These are phyloP conservation scores for Sycophaga agraensis DNA, from an alignment of 1,140 invertebrate genomes.

Conservation along the genomic window DNA sequence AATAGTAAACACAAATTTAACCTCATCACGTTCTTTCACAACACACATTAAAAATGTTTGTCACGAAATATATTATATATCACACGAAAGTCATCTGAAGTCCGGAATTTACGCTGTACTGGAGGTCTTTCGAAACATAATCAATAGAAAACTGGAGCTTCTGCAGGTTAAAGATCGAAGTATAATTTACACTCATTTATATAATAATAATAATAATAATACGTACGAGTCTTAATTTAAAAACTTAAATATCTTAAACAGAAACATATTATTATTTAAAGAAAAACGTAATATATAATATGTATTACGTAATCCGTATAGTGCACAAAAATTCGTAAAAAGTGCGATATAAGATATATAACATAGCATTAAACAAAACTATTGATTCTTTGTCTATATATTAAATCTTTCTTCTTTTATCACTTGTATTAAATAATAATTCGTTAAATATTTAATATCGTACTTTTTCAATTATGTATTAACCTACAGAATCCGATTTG, in stretches of 20 bases:
- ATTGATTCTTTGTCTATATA: too few relatives aligned
- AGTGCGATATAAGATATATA: neutral
- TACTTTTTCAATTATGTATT: neutral
- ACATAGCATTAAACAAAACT: too few relatives aligned
- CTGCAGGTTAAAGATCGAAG: conserved; percentile 30
- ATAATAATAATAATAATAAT: neutral
- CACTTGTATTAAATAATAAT: neutral
- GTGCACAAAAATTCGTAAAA: neutral
- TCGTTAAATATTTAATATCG: conserved; percentile 5
- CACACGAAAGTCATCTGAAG: conserved; percentile 12
- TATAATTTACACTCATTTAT: conserved; percentile 22
- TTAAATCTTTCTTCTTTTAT: neutral
- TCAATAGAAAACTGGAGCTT: conserved; percentile 22
- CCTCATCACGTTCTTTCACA: conserved; percentile 12
- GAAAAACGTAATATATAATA: neutral
- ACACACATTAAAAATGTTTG: conserved; percentile 12
- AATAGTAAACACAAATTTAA: neutral
- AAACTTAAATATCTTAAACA: conserved; percentile 4
- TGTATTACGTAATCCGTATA: too few relatives aligned
- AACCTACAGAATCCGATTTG: conserved; percentile 17
- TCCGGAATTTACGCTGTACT: conserved; percentile 17
- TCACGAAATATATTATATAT: conserved; percentile 18
- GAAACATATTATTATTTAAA: neutral
- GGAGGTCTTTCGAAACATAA: conserved; percentile 24
- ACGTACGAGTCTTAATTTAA: neutral